Evolutionary conservation across 2,888 invertebrate species (phyloP), one percentile per base, ranked within the genome.

Genomic region (Trichogramma evanescens): DNA sequence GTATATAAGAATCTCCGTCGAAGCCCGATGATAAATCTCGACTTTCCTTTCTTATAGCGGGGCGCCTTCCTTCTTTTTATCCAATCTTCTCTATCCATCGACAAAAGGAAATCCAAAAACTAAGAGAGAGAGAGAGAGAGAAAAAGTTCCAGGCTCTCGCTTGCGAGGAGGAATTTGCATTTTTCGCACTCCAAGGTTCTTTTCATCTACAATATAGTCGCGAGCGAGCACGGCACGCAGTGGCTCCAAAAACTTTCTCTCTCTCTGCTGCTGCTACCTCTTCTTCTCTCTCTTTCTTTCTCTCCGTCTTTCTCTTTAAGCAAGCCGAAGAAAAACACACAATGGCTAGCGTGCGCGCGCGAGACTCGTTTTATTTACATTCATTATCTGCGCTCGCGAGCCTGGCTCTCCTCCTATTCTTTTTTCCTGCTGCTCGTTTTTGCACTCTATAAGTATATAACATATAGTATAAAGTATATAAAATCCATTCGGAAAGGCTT

Each of bases 281-380:
- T 6, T 38, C 56, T 45, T 26, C 13, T 43, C 26, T 41, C 54
- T 44, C 8, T 26, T n/a, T 44, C 38, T 45, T 7, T n/a, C n/a
- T 52, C 53, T 39, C 50, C 10, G 10, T 38, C 13, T 9, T 39
- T 26, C 40, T 5, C 9, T 42, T 10, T 43, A 10, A 48, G 9
- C 45, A 9, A 10, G 44, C n/a, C 40, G 10, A 13, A n/a, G 48
- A 48, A 48, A 48, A 26, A 26, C 26, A 26, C 26, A 26, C 26
- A 26, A 10, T 48, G 6, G 6, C 50, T 26, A 8, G 6, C 7
- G 50, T n/a, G n/a, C 39, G 7, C n/a, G 26, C n/a, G 38, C 7
- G 39, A 7, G 9, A 48, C 10, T 48, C 26, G 62, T 63, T 59
- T 59, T 63, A 63, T 63, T 63, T 63, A 60, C 63, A 63, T 63